Conservation (phyloP, 2,888 invertebrate species). For the Ophioninae sp. region DNA sequence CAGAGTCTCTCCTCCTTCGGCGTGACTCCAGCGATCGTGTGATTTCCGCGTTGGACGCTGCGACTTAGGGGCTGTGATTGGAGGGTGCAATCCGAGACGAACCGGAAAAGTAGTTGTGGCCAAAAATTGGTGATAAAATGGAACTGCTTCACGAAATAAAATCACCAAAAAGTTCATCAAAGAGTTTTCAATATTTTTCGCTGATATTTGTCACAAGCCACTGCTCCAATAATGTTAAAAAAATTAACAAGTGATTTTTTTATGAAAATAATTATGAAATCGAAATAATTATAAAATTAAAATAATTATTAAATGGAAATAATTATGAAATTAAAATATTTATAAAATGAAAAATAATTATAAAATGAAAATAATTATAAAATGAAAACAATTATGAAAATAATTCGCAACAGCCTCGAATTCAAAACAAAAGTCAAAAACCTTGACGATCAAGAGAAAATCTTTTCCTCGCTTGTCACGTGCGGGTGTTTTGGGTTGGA, state of each 20-base stretch:
- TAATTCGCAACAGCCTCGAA: not conserved
- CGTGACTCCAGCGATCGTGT: conserved; percentile 70
- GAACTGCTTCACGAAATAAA: not conserved
- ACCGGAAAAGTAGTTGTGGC: conserved; percentile 19
- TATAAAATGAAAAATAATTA: no score
- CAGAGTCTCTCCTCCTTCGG: not conserved
- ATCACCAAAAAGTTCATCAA: not conserved
- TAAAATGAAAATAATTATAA: no score
- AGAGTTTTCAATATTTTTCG: not conserved
- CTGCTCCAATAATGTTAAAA: no score
- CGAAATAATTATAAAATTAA: no score
- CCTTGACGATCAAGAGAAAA: not conserved
- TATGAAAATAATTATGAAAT: not conserved
- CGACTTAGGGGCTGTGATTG: conserved; percentile 8
- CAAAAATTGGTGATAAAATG: not conserved
- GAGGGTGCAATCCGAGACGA: conserved; percentile 3
- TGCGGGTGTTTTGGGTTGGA: conserved; percentile 16
- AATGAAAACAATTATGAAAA: not conserved
- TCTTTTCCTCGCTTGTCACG: not conserved
- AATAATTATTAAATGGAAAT: no score
- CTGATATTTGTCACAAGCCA: no score
- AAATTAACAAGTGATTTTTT: no score
- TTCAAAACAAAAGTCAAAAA: not conserved
- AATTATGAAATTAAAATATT: no score
- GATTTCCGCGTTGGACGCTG: conserved; percentile 74